Evolutionary conservation across 2,113 vertebrate genomes (phyloP), one percentile per base, ranked within the genome.

Genomic region (Bungarus multicinctus): DNA sequence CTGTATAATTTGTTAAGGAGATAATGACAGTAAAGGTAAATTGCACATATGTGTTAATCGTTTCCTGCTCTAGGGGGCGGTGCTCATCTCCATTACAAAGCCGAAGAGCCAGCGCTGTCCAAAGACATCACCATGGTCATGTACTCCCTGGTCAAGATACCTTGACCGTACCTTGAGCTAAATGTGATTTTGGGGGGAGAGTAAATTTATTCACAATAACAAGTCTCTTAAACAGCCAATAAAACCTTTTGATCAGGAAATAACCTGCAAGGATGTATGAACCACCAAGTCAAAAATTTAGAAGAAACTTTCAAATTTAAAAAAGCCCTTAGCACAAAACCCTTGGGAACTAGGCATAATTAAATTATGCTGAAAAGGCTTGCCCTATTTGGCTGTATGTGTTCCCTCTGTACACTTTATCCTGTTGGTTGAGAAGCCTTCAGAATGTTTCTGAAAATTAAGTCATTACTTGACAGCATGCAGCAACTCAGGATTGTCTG

Each of bases 221-320:
- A 74, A 74, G 64, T 74, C 64, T 85, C 74, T 22, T 4, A 20
- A 47, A 89, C 88, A 93, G 34, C 93, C 92, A 96, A 94, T 88
- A 89, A 94, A 93, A n/a, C 74, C 95, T 95, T 94, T 94, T 92
- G 94, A 95, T 87, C 93, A 91, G 87, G 94, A 93, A 93, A 90
- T 0, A 96, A 95, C 93, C 94, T 81, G 34, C 69, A 81, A 39
- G 0, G 69, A 81, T 39, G n/a, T 39, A 39, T 74, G 16, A 81
- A 81, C 18, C 39, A 74, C n/a, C 16, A 39, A 74, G n/a, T 74
- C 69, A 74, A 81, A 81, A 39, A 39, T 20, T 81, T 39, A 81
- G 27, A 20, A 81, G 6, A 81, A 34, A 39, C 1, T 8, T n/a
- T 57, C 25, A 58, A 58, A 58, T 58, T 25, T 58, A 25, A 81